Base-by-base conservation (phyloP, 1,140 invertebrate species). In the Plectus sambesii region DNA sequence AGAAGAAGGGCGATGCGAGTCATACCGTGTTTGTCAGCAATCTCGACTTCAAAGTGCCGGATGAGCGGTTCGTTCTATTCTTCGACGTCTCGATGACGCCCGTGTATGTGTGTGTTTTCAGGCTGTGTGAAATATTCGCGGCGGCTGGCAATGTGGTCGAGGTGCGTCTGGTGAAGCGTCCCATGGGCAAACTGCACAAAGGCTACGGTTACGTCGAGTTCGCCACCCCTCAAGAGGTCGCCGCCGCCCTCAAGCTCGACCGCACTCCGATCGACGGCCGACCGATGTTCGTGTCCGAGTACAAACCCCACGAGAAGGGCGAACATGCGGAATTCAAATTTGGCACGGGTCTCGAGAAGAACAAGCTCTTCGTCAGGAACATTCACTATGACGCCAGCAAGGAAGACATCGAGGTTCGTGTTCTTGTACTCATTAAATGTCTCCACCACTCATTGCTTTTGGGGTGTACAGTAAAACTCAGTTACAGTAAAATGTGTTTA, bases 11-110 rank as follows among this genome's bases (percentile, higher is more conserved):
- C n/a, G n/a, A n/a, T n/a, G n/a, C n/a, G n/a, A n/a, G n/a, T 45
- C 70, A 74, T 53, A 83, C 84, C 1, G 78, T 86, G 5, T 89
- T 90, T 71, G 70, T 89, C 25, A 88, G 84, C 70, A 90, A 90
- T 74, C 73, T 90, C 30, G 77, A 80, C 53, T 86, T 79, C 61
- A 71, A 69, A 12, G 61, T 76, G 0, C 73, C 72, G 4, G 80
- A 82, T 58, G 74, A 80, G 5, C 70, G 35, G 33, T 42, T 33
- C 8, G n/a, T 22, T 35, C 40, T 8, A 9, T 20, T 15, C 64
- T 76, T 79, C 26, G 68, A 74, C 9, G 74, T 83, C 35, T n/a
- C n/a, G n/a, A n/a, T n/a, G n/a, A n/a, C n/a, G n/a, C n/a, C n/a
- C n/a, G n/a, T n/a, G n/a, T n/a, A n/a, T n/a, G n/a, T n/a, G n/a